Percentiles rank a stretch among this genome's conserved stretches.
Evolutionary conservation across 2,888 invertebrate genomes (phyloP).

Genomic region (Stenoptilia bipunctidactyla): DNA sequence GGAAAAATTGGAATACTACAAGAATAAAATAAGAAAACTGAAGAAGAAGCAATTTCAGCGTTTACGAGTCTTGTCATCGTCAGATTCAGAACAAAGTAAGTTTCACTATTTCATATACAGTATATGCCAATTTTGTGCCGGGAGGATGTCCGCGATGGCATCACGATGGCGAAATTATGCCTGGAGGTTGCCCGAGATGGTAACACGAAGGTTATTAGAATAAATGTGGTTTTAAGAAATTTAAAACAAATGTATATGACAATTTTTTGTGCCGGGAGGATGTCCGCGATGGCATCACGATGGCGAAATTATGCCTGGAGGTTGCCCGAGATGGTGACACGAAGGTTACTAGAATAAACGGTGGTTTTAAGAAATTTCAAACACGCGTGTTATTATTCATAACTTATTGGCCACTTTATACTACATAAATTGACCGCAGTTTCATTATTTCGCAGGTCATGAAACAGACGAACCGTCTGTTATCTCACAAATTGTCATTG

Average conservation of each 20-base stretch:
- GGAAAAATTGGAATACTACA: constrained; percentile 1
- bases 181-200: not conserved
- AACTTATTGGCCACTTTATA: not conserved
- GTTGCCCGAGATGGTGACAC: not conserved
- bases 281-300: not conserved
- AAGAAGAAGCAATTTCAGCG: not conserved
- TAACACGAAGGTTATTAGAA: constrained; percentile 1
- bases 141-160: not conserved
- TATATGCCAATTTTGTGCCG: not conserved
- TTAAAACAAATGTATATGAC: not conserved
- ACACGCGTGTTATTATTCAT: not conserved
- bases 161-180: not conserved
- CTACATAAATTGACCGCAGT: not conserved
- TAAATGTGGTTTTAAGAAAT: not conserved
- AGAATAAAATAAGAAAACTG: not conserved
- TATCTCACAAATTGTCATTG: not conserved
- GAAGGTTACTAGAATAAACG: not conserved
- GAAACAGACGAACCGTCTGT: not conserved
- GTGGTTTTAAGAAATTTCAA: not conserved
- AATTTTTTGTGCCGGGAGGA: not conserved
- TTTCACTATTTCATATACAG: not conserved
- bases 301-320: not conserved
- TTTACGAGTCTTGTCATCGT: not conserved
- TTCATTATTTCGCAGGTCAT: not conserved
- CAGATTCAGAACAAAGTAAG: not conserved